A percentile compares a stretch with the other conserved stretches of the same genome.
These are phyloP conservation scores for Frieseomelitta varia DNA, from an alignment of 1,140 invertebrate species.

Conservation along the genomic window DNA sequence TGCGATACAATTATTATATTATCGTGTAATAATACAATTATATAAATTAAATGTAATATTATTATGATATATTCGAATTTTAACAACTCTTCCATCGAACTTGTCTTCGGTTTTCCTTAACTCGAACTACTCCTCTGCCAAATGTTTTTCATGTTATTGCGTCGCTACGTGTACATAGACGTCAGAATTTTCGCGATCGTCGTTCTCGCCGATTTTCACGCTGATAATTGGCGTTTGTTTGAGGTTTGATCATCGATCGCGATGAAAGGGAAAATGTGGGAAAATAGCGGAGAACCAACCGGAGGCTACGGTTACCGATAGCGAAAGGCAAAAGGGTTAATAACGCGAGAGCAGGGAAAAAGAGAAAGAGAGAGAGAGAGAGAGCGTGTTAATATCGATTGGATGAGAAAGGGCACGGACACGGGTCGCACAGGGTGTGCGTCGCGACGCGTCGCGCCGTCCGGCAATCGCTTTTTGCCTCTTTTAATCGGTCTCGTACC, in stretches of 20 bases:
- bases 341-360: background rate
- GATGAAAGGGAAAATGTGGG: background rate
- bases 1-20: too few species aligned
- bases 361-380: background rate
- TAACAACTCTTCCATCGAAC: background rate
- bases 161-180: background rate
- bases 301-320: background rate
- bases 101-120: background rate
- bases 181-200: too few species aligned
- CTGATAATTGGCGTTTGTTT: background rate
- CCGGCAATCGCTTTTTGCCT: slow-evolving; percentile 34
- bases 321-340: background rate
- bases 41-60: too few species aligned
- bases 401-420: background rate
- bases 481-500: slow-evolving; percentile 26
- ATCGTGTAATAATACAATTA: too few species aligned
- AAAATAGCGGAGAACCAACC: background rate
- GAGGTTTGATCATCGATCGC: background rate
- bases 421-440: background rate
- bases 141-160: background rate
- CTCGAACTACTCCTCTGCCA: background rate
- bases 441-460: slow-evolving; percentile 17
- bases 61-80: too few species aligned
- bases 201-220: background rate
- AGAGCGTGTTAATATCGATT: slow-evolving; percentile 32